Conservation (phyloP, 2,797 vertebrate genomes). For the Perdix hodgsoniae region DNA sequence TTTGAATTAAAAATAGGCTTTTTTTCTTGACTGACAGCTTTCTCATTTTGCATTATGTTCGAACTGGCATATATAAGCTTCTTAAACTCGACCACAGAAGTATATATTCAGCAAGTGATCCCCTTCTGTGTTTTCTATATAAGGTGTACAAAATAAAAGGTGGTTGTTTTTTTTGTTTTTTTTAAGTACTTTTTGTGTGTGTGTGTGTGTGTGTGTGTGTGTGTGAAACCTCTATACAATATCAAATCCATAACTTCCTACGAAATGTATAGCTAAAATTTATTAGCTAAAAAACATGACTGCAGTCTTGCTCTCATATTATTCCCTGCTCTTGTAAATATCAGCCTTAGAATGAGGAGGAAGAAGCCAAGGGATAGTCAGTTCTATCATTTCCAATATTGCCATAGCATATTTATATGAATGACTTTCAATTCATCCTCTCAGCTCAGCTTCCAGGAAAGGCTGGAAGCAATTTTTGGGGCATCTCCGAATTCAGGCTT, state of each 20-base stretch:
- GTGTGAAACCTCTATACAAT: background rate
- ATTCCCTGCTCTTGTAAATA: background rate
- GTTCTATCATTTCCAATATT: background rate
- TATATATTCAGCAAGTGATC: background rate
- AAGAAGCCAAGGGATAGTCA: background rate
- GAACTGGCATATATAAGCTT: background rate
- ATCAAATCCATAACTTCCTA: background rate
- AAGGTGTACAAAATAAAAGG: background rate
- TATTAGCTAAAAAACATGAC: background rate
- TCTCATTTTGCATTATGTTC: background rate
- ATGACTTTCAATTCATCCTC: background rate
- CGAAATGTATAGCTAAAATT: background rate
- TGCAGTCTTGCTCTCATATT: background rate
- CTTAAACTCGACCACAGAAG: background rate
- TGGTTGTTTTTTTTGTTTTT: too few relatives aligned
- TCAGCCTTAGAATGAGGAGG: background rate
- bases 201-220: too few relatives aligned
- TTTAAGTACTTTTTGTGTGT: too few relatives aligned
- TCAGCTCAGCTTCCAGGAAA: background rate
- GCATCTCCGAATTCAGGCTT: background rate
- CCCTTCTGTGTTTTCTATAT: background rate
- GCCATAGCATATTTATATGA: background rate
- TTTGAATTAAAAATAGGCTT: background rate
- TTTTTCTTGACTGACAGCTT: background rate
- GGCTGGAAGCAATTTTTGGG: background rate